These are phyloP conservation scores for Penaeus chinensis DNA, from an alignment of 1,140 invertebrate genomes.

Conservation along the genomic window DNA sequence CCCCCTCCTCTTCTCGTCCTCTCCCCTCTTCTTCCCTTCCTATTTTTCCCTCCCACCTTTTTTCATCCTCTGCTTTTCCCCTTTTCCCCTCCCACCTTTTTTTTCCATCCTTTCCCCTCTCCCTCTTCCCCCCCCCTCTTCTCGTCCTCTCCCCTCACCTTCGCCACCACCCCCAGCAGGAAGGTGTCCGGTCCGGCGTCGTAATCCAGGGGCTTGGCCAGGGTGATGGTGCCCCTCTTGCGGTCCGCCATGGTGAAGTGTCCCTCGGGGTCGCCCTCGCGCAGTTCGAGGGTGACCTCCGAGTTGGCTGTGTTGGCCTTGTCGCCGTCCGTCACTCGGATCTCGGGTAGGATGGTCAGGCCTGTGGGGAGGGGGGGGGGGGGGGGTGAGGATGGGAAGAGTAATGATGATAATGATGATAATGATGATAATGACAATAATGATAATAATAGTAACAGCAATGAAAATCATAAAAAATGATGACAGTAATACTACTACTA, in stretches of 20 bases:
- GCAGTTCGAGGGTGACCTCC: constrained; percentile 85
- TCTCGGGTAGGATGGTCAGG: constrained; percentile 83
- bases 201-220: constrained; percentile 27
- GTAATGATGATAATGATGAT: background rate
- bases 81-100: no score
- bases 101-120: background rate
- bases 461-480: no score
- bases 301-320: constrained; percentile 91
- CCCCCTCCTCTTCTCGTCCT: no score
- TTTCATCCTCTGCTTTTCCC: no score
- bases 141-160: background rate
- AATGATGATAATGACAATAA: background rate
- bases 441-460: background rate
- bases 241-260: constrained; percentile 79
- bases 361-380: constrained; percentile 70
- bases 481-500: no score
- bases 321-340: constrained; percentile 82
- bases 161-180: constrained; percentile 30
- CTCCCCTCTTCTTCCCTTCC: background rate
- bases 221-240: constrained; percentile 27
- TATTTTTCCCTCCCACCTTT: background rate
- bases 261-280: constrained; percentile 79
- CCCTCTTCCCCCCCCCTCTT: background rate
- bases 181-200: constrained; percentile 32
- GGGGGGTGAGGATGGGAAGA: background rate